A percentile compares a stretch with the other conserved stretches of the same genome.
Conservation (phyloP, 2,113 vertebrate genomes). For the Rhinoptilus africanus region DNA sequence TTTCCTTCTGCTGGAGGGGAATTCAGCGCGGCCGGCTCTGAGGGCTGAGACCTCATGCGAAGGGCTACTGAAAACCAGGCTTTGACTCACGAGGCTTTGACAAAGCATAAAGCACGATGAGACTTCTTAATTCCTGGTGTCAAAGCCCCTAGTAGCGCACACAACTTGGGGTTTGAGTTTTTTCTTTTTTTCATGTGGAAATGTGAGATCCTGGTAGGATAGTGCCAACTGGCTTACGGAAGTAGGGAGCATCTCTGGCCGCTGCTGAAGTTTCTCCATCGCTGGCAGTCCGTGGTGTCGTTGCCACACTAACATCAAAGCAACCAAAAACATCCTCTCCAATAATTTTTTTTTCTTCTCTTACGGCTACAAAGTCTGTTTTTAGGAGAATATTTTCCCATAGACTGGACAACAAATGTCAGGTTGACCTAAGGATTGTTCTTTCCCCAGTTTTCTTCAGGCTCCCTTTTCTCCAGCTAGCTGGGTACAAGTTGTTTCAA, state of each 20-base stretch:
- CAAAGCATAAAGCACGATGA: rapidly evolving
- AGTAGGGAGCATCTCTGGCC: not conserved
- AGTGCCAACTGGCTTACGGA: not conserved
- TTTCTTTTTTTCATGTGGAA: not conserved
- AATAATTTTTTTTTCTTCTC: not conserved
- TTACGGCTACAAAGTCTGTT: not conserved
- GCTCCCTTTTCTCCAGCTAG: not conserved
- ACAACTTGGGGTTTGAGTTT: not conserved
- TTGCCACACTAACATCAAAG: not conserved
- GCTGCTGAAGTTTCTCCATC: not conserved
- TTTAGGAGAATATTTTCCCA: slow-evolving; percentile 2
- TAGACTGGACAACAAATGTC: slow-evolving; percentile 32
- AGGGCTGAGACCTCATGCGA: not conserved
- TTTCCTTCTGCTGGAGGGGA: not conserved
- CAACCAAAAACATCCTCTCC: not conserved
- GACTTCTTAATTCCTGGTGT: not conserved
- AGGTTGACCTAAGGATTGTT: slow-evolving; percentile 35
- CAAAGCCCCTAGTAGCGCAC: not conserved
- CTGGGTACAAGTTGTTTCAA: slow-evolving; percentile 29
- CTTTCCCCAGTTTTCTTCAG: not conserved
- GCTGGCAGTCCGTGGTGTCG: not conserved
- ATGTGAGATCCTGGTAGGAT: rapidly evolving
- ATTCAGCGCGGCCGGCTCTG: rapidly evolving
- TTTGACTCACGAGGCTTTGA: not conserved
- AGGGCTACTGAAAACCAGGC: not conserved